Conservation (phyloP, 2,113 vertebrate species). For the Herpetotheres cachinnans region DNA sequence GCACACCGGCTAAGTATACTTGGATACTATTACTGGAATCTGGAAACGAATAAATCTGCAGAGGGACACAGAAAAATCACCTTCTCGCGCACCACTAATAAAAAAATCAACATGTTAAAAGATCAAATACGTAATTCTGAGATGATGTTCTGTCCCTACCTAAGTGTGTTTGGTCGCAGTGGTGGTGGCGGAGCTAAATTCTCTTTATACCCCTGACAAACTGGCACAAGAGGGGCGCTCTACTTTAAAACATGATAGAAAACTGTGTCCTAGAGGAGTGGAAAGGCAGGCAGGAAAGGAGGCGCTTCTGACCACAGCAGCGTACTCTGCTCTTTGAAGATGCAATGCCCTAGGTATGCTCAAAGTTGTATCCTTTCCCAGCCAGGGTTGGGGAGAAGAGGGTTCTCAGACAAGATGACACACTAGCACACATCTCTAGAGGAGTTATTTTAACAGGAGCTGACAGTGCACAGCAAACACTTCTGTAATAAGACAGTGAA, state of each 20-base stretch:
- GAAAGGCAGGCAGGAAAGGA: background rate
- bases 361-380: background rate
- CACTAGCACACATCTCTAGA: conserved; percentile 6
- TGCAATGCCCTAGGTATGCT: background rate
- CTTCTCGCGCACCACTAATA: background rate
- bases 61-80: background rate
- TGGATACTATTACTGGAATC: background rate
- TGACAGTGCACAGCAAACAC: background rate
- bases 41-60: background rate
- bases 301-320: background rate
- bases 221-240: background rate
- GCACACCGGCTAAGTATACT: background rate
- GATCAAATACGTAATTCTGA: background rate
- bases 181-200: background rate
- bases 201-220: background rate
- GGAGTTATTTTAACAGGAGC: background rate
- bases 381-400: background rate
- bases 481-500: background rate
- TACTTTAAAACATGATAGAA: background rate
- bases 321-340: background rate
- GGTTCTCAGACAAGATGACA: conserved; percentile 32
- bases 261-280: rapidly evolving
- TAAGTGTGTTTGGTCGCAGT: background rate
- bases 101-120: background rate
- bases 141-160: background rate